Evolutionary conservation across 2,113 vertebrate species (phyloP).

Genomic region (Origma solitaria): DNA sequence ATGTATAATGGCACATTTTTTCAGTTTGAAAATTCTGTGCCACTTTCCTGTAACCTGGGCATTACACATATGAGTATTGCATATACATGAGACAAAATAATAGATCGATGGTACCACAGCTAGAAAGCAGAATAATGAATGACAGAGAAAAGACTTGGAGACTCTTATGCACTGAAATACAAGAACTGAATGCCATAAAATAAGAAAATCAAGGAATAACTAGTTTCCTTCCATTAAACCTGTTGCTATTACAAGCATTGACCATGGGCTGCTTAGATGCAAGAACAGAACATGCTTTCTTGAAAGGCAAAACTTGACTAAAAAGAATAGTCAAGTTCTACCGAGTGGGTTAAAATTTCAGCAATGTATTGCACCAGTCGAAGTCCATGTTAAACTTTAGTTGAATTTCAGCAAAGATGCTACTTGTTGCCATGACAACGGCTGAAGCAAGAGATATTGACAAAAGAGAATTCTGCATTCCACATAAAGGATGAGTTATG

Average conservation of each 20-base stretch:
- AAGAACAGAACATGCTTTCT: neutral
- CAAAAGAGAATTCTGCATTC: slow-evolving; percentile 8
- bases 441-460: neutral
- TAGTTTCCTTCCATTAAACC: neutral
- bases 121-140: neutral
- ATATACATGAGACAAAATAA: neutral
- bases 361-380: neutral
- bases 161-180: neutral
- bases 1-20: neutral
- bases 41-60: neutral
- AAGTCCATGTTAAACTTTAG: neutral
- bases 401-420: slow-evolving; percentile 13
- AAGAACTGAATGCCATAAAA: neutral
- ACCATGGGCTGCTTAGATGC: neutral
- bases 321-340: neutral
- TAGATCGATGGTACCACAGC: neutral
- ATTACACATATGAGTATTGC: neutral
- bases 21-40: neutral
- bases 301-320: neutral
- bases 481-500: neutral
- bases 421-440: slow-evolving; percentile 41
- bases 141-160: neutral
- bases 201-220: neutral
- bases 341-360: neutral
- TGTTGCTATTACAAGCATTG: neutral